phyloP scores from a whole-genome alignment of 2,797 vertebrate species.

The Trematomus bernacchii region DNA sequence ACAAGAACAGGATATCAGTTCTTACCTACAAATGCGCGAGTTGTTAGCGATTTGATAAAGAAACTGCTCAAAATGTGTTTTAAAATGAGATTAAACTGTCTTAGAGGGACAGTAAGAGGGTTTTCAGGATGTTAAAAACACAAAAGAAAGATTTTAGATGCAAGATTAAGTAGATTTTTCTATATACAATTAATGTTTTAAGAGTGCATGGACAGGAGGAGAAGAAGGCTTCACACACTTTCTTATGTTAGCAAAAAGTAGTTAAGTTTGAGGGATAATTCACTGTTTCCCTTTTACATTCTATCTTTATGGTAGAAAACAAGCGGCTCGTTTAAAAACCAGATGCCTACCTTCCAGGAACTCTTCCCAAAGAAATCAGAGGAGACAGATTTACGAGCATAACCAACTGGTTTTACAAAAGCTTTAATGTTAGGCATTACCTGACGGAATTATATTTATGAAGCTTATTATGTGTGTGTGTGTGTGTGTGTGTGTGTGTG shows the following conservation, averaged over 20 bases:
- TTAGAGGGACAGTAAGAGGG: too few relatives aligned
- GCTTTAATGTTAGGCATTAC: background rate
- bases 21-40: background rate
- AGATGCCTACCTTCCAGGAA: background rate
- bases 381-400: background rate
- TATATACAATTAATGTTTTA: background rate
- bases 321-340: background rate
- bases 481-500: too few relatives aligned
- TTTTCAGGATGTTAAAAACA: background rate
- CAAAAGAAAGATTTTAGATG: background rate
- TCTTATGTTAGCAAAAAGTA: background rate
- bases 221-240: background rate
- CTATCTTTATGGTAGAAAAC: background rate
- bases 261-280: background rate
- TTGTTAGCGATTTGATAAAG: background rate
- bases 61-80: background rate
- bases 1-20: background rate
- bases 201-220: background rate
- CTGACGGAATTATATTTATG: background rate
- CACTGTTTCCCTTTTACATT: background rate
- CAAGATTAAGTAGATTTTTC: background rate
- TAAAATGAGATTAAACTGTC: background rate
- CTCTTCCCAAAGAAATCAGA: background rate
- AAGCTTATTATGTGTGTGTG: background rate
- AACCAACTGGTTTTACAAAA: background rate